phyloP scores from a whole-genome alignment of 2,888 invertebrate species.

The Hemaris fuciformis region DNA sequence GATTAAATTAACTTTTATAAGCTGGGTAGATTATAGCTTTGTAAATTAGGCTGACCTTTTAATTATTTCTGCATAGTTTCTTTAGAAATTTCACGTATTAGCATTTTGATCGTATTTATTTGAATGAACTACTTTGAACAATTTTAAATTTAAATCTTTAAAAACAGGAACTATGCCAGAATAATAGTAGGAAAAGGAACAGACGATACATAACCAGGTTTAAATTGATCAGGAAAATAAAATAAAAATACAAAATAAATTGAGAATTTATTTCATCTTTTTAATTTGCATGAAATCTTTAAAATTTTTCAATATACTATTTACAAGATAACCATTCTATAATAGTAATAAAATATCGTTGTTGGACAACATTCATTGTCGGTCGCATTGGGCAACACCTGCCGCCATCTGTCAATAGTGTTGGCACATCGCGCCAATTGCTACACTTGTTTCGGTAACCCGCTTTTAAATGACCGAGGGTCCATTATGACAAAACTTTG shows the following conservation, averaged over 20 bases:
- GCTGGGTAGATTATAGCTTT: no score
- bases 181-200: no score
- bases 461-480: not conserved
- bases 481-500: not conserved
- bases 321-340: slow-evolving; percentile 40
- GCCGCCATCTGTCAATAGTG: not conserved
- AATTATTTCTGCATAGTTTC: no score
- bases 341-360: slow-evolving; percentile 28
- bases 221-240: not conserved
- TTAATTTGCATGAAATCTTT: slow-evolving; percentile 50
- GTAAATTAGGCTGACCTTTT: no score
- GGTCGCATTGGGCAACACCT: not conserved
- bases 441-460: not conserved
- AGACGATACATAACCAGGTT: no score
- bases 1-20: no score
- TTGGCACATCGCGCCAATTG: not conserved
- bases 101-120: no score
- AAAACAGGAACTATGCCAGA: not conserved
- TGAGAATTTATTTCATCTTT: slow-evolving; percentile 25
- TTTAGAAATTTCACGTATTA: no score
- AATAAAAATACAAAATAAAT: slow-evolving; percentile 6
- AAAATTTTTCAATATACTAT: slow-evolving; percentile 49
- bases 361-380: slow-evolving; percentile 13
- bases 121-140: no score
- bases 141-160: no score